Evolutionary conservation across 2,888 invertebrate genomes (phyloP).

Genomic region (Synanthedon formicaeformis): DNA sequence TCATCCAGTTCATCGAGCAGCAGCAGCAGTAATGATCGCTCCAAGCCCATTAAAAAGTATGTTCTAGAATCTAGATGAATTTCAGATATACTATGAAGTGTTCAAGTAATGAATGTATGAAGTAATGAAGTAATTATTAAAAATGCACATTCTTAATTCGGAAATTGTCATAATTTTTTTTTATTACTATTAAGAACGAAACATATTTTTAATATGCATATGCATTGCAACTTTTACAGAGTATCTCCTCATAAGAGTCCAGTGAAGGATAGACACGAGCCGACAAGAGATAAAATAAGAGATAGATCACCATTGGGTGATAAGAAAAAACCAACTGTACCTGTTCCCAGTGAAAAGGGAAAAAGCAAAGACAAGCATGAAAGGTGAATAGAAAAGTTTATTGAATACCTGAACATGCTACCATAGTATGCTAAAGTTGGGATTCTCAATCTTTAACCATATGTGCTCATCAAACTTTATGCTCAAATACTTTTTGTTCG

Average conservation of each 20-base stretch:
- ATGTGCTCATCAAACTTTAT: too few species aligned
- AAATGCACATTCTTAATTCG: too few species aligned
- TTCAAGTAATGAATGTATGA: background rate
- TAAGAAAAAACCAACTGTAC: slow-evolving; percentile 47
- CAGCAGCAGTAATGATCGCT: slow-evolving; percentile 75
- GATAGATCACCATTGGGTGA: slow-evolving; percentile 57
- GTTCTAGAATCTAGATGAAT: slow-evolving; percentile 12
- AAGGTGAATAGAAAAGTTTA: slow-evolving; percentile 23
- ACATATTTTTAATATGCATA: background rate
- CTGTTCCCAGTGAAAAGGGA: slow-evolving; percentile 44
- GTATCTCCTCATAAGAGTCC: slow-evolving; percentile 61
- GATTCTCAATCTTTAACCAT: too few species aligned
- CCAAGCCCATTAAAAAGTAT: slow-evolving; percentile 75
- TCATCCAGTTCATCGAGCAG: slow-evolving; percentile 75
- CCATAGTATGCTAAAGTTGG: too few species aligned
- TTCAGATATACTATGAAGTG: slow-evolving; percentile 1
- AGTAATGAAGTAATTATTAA: background rate
- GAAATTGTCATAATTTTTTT: too few species aligned
- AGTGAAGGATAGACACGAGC: slow-evolving; percentile 56
- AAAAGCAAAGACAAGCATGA: slow-evolving; percentile 61
- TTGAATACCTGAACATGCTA: too few species aligned
- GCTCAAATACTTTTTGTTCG: too few species aligned
- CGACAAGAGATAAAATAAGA: slow-evolving; percentile 53
- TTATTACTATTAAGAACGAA: too few species aligned
- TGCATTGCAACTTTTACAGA: slow-evolving; percentile 17